Conservation (phyloP, 1,140 invertebrate species). For the Diabrotica virgifera region DNA sequence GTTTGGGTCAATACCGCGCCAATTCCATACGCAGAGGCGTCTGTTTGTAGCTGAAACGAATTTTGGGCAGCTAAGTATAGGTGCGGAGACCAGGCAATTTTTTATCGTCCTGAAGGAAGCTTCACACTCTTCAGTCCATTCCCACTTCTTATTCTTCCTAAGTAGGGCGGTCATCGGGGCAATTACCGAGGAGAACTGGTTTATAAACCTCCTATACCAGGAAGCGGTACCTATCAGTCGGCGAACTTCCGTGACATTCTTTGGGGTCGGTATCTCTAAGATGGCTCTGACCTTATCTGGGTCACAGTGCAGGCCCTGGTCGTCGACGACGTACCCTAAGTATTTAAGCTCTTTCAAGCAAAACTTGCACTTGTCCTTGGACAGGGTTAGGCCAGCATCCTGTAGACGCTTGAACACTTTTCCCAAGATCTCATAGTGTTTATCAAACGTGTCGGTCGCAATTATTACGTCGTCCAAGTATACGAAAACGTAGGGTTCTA, state of each 20-base stretch:
- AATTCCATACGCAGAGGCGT: conserved; percentile 27
- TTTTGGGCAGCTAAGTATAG: conserved; percentile 33
- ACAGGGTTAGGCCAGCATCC: conserved; percentile 19
- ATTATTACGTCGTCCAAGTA: conserved; percentile 47
- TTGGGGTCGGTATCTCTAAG: background rate
- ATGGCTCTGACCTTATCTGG: conserved; percentile 33
- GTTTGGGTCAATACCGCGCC: conserved; percentile 34
- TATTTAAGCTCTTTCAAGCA: background rate
- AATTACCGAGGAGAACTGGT: conserved; percentile 22
- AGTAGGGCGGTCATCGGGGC: conserved; percentile 38
- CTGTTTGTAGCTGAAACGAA: conserved; percentile 28
- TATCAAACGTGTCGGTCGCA: conserved; percentile 17
- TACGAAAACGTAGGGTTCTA: conserved; percentile 28
- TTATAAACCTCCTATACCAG: conserved; percentile 25
- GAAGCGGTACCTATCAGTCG: conserved; percentile 22
- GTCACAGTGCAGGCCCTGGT: background rate
- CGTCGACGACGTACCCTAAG: background rate
- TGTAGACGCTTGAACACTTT: background rate
- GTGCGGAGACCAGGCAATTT: too few species aligned
- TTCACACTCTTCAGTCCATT: conserved; percentile 20
- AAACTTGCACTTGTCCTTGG: conserved; percentile 10
- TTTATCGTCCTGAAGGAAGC: conserved; percentile 26
- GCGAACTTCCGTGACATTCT: background rate
- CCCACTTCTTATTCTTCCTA: conserved; percentile 22
- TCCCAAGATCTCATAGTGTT: conserved; percentile 4